phyloP scores from a whole-genome alignment of 2,113 vertebrate genomes.

The Herpailurus yagouaroundi region DNA sequence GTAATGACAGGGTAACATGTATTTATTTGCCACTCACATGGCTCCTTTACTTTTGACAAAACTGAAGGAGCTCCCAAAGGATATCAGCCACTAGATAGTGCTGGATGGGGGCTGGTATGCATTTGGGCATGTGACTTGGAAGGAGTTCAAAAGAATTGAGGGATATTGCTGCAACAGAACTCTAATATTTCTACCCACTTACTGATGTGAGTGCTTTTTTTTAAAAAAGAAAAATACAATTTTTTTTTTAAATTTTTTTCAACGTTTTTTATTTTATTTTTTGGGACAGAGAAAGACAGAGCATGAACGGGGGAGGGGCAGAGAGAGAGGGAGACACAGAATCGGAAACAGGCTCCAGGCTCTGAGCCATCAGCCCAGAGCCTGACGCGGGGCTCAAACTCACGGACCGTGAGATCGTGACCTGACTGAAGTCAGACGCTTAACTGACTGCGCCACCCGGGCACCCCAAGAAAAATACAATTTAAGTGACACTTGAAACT shows the following conservation, averaged over 20 bases:
- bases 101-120: neutral
- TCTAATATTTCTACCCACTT: neutral
- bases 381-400: too few relatives aligned
- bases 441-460: too few relatives aligned
- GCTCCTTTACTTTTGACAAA: neutral
- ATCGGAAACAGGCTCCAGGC: too few relatives aligned
- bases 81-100: neutral
- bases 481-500: conserved; percentile 14
- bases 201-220: neutral
- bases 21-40: neutral
- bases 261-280: too few relatives aligned
- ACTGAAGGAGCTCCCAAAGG: neutral
- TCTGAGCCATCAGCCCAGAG: too few relatives aligned
- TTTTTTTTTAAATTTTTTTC: too few relatives aligned
- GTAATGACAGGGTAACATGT: neutral
- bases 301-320: too few relatives aligned
- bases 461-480: neutral
- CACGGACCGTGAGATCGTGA: too few relatives aligned
- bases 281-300: too few relatives aligned
- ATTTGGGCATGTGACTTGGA: neutral
- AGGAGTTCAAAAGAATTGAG: neutral
- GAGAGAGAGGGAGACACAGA: too few relatives aligned
- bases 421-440: too few relatives aligned
- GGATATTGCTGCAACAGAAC: neutral
- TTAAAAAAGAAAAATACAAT: neutral